A percentile compares a stretch with the other conserved stretches of the same genome.
Conservation (phyloP, 2,797 vertebrate species). For the Rhynchonycteris naso region DNA sequence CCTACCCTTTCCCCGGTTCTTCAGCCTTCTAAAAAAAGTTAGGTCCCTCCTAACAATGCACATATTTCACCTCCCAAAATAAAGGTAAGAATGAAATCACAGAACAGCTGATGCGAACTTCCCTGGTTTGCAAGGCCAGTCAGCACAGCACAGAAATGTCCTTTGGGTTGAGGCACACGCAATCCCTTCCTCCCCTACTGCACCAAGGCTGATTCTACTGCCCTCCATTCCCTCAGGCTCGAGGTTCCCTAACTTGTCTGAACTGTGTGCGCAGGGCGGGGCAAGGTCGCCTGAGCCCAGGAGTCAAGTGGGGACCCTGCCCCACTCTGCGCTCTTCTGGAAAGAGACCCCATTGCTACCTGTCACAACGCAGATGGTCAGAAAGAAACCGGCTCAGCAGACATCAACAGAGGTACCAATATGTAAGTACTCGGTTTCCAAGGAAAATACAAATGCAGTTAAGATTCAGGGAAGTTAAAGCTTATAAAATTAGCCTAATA, state of each 20-base stretch:
- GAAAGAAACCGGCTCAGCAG: background rate
- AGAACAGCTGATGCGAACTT: background rate
- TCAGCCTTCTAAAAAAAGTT: background rate
- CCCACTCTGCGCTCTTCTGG: background rate
- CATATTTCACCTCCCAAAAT: background rate
- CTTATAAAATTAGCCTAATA: background rate
- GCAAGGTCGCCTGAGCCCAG: background rate
- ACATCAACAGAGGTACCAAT: background rate
- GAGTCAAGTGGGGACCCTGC: background rate
- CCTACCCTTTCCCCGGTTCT: background rate
- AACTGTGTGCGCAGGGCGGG: background rate
- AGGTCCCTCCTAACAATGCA: background rate
- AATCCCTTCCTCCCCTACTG: background rate
- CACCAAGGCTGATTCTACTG: background rate
- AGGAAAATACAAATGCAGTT: conserved; percentile 36
- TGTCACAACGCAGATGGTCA: background rate
- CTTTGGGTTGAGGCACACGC: background rate
- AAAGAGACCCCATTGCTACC: background rate
- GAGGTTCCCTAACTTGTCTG: background rate
- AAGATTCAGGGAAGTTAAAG: background rate
- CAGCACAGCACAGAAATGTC: background rate
- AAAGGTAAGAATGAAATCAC: background rate
- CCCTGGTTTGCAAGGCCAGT: background rate
- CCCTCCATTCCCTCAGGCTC: background rate
- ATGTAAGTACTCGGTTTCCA: background rate